phyloP scores from a whole-genome alignment of 2,797 vertebrate genomes.

The Aphelocoma californica region DNA sequence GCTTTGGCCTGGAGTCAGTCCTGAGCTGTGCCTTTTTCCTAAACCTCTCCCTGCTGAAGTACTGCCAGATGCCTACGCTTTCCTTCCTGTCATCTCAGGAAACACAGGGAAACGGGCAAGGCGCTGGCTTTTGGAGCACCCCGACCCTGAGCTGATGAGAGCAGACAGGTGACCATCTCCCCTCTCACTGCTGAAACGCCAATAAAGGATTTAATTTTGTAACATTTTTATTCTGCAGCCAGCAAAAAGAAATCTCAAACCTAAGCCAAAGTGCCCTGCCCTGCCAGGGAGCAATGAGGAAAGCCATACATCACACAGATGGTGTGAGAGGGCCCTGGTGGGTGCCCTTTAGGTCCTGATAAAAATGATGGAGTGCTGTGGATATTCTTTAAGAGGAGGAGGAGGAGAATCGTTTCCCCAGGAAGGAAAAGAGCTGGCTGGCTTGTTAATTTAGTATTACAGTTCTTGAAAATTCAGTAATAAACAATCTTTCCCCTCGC shows the following conservation, averaged over 20 bases:
- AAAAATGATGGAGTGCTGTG: not conserved
- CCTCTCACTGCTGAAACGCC: not conserved
- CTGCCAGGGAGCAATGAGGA: not conserved
- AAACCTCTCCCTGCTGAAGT: not conserved
- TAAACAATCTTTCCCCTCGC: not conserved
- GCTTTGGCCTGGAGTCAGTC: conserved; percentile 22
- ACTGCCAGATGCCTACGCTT: not conserved
- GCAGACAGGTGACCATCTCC: not conserved
- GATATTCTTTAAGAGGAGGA: not conserved
- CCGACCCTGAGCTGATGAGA: not conserved
- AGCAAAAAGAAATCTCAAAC: not conserved
- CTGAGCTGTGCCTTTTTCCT: conserved; percentile 19
- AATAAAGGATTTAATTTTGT: not conserved
- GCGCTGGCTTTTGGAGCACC: not conserved
- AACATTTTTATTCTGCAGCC: not conserved
- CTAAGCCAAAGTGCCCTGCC: not conserved
- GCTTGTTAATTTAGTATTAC: not conserved
- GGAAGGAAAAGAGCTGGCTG: not conserved
- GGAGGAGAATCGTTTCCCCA: not conserved
- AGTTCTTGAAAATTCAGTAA: conserved; percentile 10
- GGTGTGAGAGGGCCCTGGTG: not conserved
- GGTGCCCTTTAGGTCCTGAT: not conserved
- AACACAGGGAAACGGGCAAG: not conserved
- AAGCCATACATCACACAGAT: not conserved
- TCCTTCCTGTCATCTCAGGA: conserved; percentile 24